Evolutionary conservation across 2,888 invertebrate genomes (phyloP), one percentile per base, ranked within the genome.

Genomic region (Athalia circularis): DNA sequence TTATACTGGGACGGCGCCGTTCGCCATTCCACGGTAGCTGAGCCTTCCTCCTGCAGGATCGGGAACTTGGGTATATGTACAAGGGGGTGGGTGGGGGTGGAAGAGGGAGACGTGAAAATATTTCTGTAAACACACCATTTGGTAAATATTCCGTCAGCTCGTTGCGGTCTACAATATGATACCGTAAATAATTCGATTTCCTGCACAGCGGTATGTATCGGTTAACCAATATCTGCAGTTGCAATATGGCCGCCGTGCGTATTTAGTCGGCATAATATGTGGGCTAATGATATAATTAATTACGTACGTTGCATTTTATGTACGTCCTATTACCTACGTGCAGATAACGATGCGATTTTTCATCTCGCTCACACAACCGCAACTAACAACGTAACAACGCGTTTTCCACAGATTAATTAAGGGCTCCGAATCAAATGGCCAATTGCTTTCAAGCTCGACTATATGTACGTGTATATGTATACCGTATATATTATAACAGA

Each of bases 121-220:
- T 72, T 72, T 72, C 72, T 72, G 72, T 72, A 72, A 72, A 72
- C 72, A 72, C 72, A 72, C 72, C 57, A 72, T 72, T 72, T 72
- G 72, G 57, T 59, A 59, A 72, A 72, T 59, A 57, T 72, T 57
- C 72, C 47, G 72, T 57, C 72, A 47, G 59, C 45, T 13, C 59
- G 72, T 72, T 59, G 47, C 72, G 72, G 45, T 59, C 54, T 54
- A n/a, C 54, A n/a, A 72, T 72, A 59, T 72, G 72, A 57, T 72
- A 72, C 59, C 52, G 13, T 72, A 8, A 45, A 45, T 47, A 7
- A 54, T 54, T 54, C 52, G 7, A 13, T 45, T 5, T 54, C 9
- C 54, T 54, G 29, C 54, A 54, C 52, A 15, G 52, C 54, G 3
- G 9, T 50, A 15, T 67, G 68, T 52, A 68, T 72, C 47, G 57